Base-by-base conservation (phyloP, 1,140 invertebrate species). In the Psix sp. region DNA sequence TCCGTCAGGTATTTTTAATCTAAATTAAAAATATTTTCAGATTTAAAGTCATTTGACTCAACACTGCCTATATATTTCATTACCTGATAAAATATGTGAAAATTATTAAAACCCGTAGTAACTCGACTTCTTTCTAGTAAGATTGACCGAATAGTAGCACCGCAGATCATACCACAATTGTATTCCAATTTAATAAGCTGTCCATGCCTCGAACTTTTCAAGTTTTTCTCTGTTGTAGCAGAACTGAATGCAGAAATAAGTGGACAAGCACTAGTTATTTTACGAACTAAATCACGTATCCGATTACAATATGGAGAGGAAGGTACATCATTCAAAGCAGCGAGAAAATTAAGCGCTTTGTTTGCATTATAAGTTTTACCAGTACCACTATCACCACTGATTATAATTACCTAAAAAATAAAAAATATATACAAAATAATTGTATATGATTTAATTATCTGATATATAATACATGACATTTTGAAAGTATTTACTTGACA, bases 131-230 rank as follows among this genome's bases (percentile, higher is more conserved):
- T 90, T 77, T 91, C 90, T 31, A 91, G 77, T 35, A 91, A 81
- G 68, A 90, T 92, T 9, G 89, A 90, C 74, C 90, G 87, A 80
- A 92, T 91, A 66, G 89, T 89, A 66, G 90, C 90, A 59, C 91
- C 91, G 54, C 88, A 89, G 46, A 92, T 88, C 39, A 84, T 85
- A 21, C 88, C 89, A 75, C 86, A 86, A 75, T 90, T 88, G 72
- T 91, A 86, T 24, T 84, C 77, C n/a, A 88, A 56, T 45, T 78
- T 80, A 5, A 88, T 51, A 1, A 88, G 70, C 33, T 86, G 78
- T 4, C 90, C 90, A 80, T 92, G 91, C 54, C 91, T 85, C 52
- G 89, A 90, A 33, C 90, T 91, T 78, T 90, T 90, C 51, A 89
- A 83, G 76, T 92, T 92, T 26, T 85, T 83, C 18, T 89, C 86